Evolutionary conservation across 2,888 invertebrate genomes (phyloP), one percentile per base, ranked within the genome.

Genomic region (Malthinus flaveolus): DNA sequence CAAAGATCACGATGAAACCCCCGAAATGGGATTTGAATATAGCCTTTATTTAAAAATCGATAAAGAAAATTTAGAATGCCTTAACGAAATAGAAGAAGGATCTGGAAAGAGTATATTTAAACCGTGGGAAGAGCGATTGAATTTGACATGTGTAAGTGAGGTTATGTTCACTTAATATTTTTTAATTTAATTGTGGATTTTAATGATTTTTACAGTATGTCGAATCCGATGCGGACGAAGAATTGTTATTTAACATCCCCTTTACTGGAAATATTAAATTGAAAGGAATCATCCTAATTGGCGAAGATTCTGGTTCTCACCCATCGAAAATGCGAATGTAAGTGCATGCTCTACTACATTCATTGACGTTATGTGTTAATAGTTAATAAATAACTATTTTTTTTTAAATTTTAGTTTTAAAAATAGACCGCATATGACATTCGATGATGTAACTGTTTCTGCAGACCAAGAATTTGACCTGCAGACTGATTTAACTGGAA

Each of bases 201-300:
- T 47, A 61, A 60, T 63, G 67, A 59, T 60, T 66, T 79, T 79
- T 82, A 15, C 77, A 97, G 95, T 94, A 83, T 84, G 97, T 98
- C 0, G 91, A 95, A 79, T 97, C 97, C 81, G 98, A 98, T 84
- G 90, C 87, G 1, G 98, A 98, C 80, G 93, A 93, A 78, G 98
- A 99, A 79, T 81, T 99, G 3, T 81, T 99, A 1, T 95, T 99
- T 75, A 97, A 97, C 76, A 93, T 98, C 72, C 97, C 97, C 23
- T 99, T 99, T 75, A 94, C 95, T 34, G 97, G 96, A 32, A 93
- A 93, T 81, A 85, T 99, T 1, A 97, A 97, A 78, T 80, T 99
- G 48, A 97, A 97, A 81, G 97, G 97, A 7, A 86, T 99, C 37
- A 91, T 93, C 68, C 81, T 99, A 50, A 85, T 91, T 67, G 97